A percentile compares a stretch with the other conserved stretches of the same genome.
These are phyloP conservation scores for Eupithecia tripunctaria DNA, from an alignment of 2,888 invertebrate species.

Conservation along the genomic window DNA sequence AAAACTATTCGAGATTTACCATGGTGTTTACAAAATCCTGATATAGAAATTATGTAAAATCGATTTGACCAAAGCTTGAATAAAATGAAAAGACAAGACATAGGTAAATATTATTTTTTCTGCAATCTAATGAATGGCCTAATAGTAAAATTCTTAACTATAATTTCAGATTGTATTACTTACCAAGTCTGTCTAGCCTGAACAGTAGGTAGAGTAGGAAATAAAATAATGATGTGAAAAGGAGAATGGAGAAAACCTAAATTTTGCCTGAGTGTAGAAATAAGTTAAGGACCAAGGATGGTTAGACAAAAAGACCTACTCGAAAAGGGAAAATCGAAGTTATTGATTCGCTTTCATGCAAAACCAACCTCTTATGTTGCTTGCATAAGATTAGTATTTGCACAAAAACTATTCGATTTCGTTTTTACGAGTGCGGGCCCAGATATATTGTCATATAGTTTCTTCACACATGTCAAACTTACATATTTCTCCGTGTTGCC, in stretches of 20 bases:
- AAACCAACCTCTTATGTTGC: too few relatives aligned
- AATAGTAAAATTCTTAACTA: not conserved
- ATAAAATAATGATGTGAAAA: not conserved
- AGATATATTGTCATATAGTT: not conserved
- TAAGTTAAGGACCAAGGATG: not conserved
- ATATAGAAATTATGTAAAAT: not conserved
- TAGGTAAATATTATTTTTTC: not conserved
- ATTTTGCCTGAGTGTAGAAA: not conserved
- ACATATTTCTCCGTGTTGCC: conserved; percentile 2
- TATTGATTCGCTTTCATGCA: too few relatives aligned
- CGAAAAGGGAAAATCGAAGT: too few relatives aligned
- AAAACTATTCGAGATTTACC: not conserved
- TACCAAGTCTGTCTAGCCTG: not conserved
- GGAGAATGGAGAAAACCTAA: not conserved
- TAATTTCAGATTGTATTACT: not conserved
- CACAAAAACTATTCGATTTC: too few relatives aligned
- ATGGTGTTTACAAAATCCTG: not conserved
- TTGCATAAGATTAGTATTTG: too few relatives aligned
- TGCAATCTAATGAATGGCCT: not conserved
- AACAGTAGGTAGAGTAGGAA: not conserved
- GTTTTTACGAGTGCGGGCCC: too few relatives aligned
- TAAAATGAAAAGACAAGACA: not conserved
- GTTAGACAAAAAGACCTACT: not conserved
- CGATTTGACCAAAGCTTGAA: not conserved
- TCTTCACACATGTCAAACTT: not conserved